A percentile compares a stretch with the other conserved stretches of the same genome.
phyloP scores from a whole-genome alignment of 2,113 vertebrate species.

The Oophaga pumilio region DNA sequence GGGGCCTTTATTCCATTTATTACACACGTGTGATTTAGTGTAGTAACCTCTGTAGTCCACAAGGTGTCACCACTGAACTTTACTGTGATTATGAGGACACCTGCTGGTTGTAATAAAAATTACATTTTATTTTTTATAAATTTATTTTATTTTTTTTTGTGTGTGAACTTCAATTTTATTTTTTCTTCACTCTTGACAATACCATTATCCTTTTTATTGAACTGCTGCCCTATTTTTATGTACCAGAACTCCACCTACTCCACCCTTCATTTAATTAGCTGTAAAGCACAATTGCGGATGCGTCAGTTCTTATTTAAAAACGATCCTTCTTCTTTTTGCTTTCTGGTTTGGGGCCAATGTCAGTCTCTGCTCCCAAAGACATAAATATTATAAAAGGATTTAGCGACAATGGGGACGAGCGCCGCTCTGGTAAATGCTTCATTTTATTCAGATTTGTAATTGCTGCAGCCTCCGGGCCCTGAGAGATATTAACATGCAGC shows the following conservation, averaged over 20 bases:
- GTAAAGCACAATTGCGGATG: neutral
- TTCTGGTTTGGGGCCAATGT: slow-evolving; percentile 13
- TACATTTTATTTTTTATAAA: neutral
- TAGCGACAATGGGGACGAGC: neutral
- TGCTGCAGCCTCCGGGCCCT: slow-evolving; percentile 10
- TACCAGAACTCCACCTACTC: too few species aligned
- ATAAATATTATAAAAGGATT: slow-evolving; percentile 35
- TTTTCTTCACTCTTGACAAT: neutral
- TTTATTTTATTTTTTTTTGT: too few species aligned
- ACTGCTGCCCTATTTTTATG: too few species aligned
- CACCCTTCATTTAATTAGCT: neutral
- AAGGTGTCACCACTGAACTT: neutral
- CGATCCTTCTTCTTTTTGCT: neutral
- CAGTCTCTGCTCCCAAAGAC: slow-evolving; percentile 26
- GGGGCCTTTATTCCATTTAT: neutral
- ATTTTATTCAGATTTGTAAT: slow-evolving; percentile 37
- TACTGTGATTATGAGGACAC: neutral
- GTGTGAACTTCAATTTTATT: neutral
- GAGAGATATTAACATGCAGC: slow-evolving; percentile 13
- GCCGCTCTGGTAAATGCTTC: slow-evolving; percentile 1
- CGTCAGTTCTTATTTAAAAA: neutral
- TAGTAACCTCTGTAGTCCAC: neutral
- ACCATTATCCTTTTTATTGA: neutral
- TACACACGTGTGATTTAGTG: neutral
- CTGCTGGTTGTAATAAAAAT: neutral